Percentiles rank a stretch among this genome's conserved stretches.
Evolutionary conservation across 2,888 invertebrate genomes (phyloP).

Genomic region (Hemaris fuciformis): DNA sequence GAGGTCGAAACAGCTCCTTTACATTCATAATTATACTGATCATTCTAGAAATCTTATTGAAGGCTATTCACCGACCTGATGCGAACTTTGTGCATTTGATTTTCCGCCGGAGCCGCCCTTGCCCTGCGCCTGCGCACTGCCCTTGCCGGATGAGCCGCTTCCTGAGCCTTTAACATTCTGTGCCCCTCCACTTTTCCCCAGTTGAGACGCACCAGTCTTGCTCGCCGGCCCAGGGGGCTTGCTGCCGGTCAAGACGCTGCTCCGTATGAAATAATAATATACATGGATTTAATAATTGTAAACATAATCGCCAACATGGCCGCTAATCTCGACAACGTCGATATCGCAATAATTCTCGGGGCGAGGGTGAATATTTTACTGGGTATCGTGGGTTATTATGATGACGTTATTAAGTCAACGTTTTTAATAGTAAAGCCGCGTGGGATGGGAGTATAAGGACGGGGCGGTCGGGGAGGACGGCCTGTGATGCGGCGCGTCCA

Average conservation of each 20-base stretch:
- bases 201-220: conserved; percentile 71
- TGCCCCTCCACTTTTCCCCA: conserved; percentile 54
- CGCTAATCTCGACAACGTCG: neutral
- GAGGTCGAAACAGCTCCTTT: too few species aligned
- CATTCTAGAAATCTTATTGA: too few species aligned
- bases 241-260: conserved; percentile 64
- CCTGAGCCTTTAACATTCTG: conserved; percentile 48
- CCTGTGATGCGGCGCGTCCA: neutral
- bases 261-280: conserved; percentile 10
- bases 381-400: neutral
- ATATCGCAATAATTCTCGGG: neutral
- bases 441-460: neutral
- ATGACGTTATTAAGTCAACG: neutral
- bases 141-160: conserved; percentile 47
- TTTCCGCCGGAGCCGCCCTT: conserved; percentile 56
- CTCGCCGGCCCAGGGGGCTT: conserved; percentile 80
- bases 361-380: neutral
- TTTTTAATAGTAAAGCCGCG: neutral
- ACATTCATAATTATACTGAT: too few species aligned
- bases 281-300: neutral
- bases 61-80: conserved; percentile 48
- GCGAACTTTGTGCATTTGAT: conserved; percentile 37
- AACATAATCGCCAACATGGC: neutral
- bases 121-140: conserved; percentile 45
- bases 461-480: neutral